These are phyloP conservation scores for Cephonodes hylas DNA, from an alignment of 2,888 invertebrate genomes.

Conservation along the genomic window DNA sequence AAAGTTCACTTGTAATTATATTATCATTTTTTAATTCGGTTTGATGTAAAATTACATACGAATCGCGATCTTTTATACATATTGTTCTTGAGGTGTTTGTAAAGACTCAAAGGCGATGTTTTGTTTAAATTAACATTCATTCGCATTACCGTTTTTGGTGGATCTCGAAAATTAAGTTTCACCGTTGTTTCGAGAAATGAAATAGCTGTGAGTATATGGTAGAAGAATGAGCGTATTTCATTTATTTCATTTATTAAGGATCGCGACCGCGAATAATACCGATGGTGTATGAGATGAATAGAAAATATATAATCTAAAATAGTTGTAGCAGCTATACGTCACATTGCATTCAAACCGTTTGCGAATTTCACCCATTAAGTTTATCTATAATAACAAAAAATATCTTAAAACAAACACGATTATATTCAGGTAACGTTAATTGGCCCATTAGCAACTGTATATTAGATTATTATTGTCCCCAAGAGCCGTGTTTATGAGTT, in stretches of 20 bases:
- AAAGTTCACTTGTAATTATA: not conserved
- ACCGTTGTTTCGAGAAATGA: not conserved
- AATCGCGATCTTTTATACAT: not conserved
- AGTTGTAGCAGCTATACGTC: too few species aligned
- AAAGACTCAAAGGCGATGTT: conserved; percentile 12
- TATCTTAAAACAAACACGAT: not conserved
- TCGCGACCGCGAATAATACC: too few species aligned
- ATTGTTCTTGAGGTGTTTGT: not conserved
- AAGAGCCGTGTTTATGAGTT: not conserved
- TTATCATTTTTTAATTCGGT: not conserved
- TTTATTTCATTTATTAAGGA: too few species aligned
- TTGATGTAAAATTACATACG: not conserved
- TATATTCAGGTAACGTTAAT: not conserved
- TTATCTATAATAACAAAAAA: not conserved
- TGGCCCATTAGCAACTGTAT: not conserved
- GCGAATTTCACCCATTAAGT: not conserved
- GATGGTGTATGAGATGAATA: too few species aligned
- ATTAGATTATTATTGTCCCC: conserved; percentile 3
- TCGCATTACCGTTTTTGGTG: conserved; percentile 26
- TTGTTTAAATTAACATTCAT: conserved; percentile 31
- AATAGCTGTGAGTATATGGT: not conserved
- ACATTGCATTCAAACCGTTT: too few species aligned
- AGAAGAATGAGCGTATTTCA: not conserved
- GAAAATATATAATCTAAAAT: too few species aligned
- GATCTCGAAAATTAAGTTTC: conserved; percentile 13